Base-by-base conservation (phyloP, 2,888 invertebrate genomes). In the Phlogophora meticulosa region DNA sequence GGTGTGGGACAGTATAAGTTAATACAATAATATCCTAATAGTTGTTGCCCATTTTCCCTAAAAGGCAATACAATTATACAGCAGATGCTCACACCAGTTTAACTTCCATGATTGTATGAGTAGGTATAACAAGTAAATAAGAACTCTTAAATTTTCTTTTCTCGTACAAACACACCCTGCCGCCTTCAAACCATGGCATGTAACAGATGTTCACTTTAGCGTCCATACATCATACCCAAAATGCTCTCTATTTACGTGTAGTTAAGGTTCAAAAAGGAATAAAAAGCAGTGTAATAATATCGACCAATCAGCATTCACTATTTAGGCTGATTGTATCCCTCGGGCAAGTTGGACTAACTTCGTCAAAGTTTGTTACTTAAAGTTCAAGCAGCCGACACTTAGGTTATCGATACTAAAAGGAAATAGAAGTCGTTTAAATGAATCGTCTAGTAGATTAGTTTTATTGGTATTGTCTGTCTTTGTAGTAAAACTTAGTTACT, bases 281-380 rank as follows among this genome's bases (percentile, higher is more conserved):
- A 20, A 32, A 22, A 38, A 13, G 24, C 38, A 13, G 22, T 49
- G 4, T 43, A 11, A 20, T 67, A 60, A 46, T 73, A 66, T 80
- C 56, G 64, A 70, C 56, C 82, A 67, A 82, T 77, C 74, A 70
- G 58, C 70, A 80, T 85, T 73, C 68, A 78, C 64, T 79, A 83
- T 84, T 83, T 77, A 84, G 73, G 78, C 65, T 83, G 77, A 85
- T 85, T 85, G 77, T 83, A 58, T 82, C 81, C 80, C 81, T 57
- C 13, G 76, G 75, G 80, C 46, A 64, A 78, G 65, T 76, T 74
- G 49, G 61, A 70, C 62, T 48, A 63, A 72, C 55, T 77, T 76
- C 52, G 78, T 62, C 64, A 51, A 83, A 82, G 81, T 81, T 76
- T 42, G 52, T 79, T 74, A 74, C 58, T 78, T 76, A 58, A 61